Base-by-base conservation (phyloP, 2,888 invertebrate genomes). In the Eupithecia tripunctaria region DNA sequence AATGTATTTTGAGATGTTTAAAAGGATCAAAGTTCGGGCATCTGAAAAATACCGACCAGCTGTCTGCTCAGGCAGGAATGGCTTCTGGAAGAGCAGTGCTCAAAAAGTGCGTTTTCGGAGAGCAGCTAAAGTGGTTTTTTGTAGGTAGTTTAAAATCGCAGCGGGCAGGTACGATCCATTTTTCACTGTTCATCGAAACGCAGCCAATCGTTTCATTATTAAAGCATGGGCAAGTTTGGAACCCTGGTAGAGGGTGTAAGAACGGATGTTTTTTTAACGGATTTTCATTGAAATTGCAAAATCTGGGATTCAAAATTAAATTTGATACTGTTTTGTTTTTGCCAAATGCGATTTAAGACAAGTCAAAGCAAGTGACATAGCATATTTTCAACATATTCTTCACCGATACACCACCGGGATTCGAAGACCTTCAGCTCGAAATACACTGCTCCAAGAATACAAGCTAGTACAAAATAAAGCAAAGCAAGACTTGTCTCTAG, bases 401-500 rank as follows among this genome's bases (percentile, higher is more conserved):
- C 10, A 21, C 21, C 3, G 21, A 51, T 15, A 10, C 21, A 56
- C 25, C 56, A 63, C 18, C 62, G 18, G 1, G n/a, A 63, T 63
- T 63, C 36, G 4, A 63, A 66, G 25, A 18, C 21, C 25, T 32
- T 63, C 38, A 38, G 38, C 29, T 60, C 25, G 6, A 64, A 21
- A 64, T 21, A 21, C 14, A 38, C 36, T 7, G 10, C 36, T 21
- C 38, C 64, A 25, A 36, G 36, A 38, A 38, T 64, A 38, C n/a
- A 63, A 15, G 27, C 43, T 66, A 66, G 66, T 41, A 66, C 66
- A 66, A 72, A 65, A 72, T 27, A 68, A 72, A 72, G 18, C 38
- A 68, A 72, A 72, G 18, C 38, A 73, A 67, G 56, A 56, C 59
- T 41, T 32, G 66, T 25, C 12, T 63, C 32, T 36, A 68, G 68